These are phyloP conservation scores for Herpetotheres cachinnans DNA, from an alignment of 2,113 vertebrate genomes.

Conservation along the genomic window DNA sequence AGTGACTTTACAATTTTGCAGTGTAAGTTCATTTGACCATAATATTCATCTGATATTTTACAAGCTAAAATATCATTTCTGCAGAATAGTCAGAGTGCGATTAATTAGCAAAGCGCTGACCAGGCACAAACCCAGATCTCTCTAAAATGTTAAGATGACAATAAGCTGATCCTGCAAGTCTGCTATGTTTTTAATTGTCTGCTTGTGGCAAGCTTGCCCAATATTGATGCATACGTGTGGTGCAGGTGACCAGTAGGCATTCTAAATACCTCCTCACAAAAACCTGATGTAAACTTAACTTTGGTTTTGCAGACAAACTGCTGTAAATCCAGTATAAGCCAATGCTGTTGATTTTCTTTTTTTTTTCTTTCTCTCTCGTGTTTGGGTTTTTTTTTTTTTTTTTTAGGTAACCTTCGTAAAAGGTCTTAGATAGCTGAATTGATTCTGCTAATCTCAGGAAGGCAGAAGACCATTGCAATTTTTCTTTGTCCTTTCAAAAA, in stretches of 20 bases:
- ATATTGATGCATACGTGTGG: not conserved
- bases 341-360: rapidly evolving
- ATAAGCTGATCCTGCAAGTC: constrained; percentile 62
- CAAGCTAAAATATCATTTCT: constrained; percentile 51
- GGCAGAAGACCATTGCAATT: not conserved
- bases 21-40: not conserved
- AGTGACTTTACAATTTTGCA: not conserved
- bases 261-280: not conserved
- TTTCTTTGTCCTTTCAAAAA: constrained; percentile 20
- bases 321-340: not conserved
- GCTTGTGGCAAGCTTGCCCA: constrained; percentile 1
- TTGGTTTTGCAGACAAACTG: not conserved
- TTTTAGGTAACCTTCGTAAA: constrained; percentile 4
- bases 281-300: not conserved
- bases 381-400: not conserved
- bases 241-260: not conserved
- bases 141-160: constrained; percentile 27
- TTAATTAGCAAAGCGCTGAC: constrained; percentile 67
- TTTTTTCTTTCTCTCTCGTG: not conserved
- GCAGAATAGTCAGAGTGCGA: constrained; percentile 46
- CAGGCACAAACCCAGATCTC: constrained; percentile 29
- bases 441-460: not conserved
- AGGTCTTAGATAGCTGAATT: not conserved
- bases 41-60: not conserved
- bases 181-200: constrained; percentile 57